Percentiles rank a stretch among this genome's conserved stretches.
phyloP scores from a whole-genome alignment of 1,140 invertebrate species.

The Calliphora vicina region DNA sequence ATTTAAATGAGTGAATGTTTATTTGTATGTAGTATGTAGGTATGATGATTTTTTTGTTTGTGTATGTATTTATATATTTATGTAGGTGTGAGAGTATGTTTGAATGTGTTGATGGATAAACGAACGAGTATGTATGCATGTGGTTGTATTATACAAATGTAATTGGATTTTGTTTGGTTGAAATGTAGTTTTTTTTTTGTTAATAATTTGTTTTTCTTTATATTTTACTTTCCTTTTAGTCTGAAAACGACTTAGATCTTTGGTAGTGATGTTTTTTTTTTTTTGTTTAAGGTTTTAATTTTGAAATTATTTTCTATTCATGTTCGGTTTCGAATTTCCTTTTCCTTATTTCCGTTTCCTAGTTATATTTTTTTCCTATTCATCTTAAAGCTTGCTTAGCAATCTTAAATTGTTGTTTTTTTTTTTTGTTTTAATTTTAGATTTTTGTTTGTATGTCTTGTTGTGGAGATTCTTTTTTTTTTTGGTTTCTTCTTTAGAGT shows the following conservation, averaged over 20 bases:
- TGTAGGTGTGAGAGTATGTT: conserved; percentile 17
- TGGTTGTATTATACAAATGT: conserved; percentile 19
- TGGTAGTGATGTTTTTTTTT: conserved; percentile 40
- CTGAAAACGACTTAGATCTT: conserved; percentile 35
- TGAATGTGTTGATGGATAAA: background rate
- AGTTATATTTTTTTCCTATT: background rate
- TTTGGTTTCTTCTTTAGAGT: conserved; percentile 39
- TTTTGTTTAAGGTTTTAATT: conserved; percentile 26
- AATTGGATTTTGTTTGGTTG: conserved; percentile 18
- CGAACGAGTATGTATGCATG: conserved; percentile 17
- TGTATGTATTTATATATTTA: conserved; percentile 22
- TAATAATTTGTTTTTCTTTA: conserved; percentile 46
- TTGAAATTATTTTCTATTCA: background rate
- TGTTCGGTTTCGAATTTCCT: background rate
- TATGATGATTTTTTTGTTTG: background rate
- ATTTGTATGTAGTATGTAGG: conserved; percentile 1
- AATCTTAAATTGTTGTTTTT: conserved; percentile 29
- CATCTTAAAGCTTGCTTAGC: conserved; percentile 28
- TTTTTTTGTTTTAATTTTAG: conserved; percentile 28
- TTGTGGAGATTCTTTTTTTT: conserved; percentile 43
- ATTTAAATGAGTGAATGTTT: conserved; percentile 11
- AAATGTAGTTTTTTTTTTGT: conserved; percentile 31
- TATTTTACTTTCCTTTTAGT: conserved; percentile 28
- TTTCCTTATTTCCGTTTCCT: background rate
- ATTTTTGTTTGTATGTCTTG: conserved; percentile 48